Base-by-base conservation (phyloP, 2,113 vertebrate species). In the Syrmaticus mikado region DNA sequence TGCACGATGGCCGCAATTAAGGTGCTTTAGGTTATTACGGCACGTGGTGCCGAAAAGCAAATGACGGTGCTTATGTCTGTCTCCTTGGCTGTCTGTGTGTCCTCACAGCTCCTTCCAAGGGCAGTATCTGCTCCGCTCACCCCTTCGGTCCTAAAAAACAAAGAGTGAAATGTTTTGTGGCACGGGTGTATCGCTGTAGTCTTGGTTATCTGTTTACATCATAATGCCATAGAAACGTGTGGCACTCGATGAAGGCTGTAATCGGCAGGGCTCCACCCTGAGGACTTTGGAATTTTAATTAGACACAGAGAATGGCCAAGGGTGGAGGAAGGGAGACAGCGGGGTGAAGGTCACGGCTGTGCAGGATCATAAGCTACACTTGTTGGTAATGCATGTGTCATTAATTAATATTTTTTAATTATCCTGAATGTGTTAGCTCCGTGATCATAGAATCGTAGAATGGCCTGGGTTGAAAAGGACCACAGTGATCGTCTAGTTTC, bases 21-120 rank as follows among this genome's bases (percentile, higher is more conserved):
- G 72, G 92, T 94, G 92, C 55, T 90, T 94, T 92, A 94, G 41
- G 32, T 97, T 96, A 94, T 96, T 97, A 92, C 89, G 96, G 95
- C 91, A 96, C 61, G 0, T 36, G 55, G 82, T 95, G 89, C 95
- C 83, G 92, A 82, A 80, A 94, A 86, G 61, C 61, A 90, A 95
- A 94, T 82, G 85, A 83, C 85, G 90, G 81, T 55, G 32, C 30
- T 86, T 86, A 11, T 27, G 85, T 66, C 85, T 91, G 62, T 65
- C 65, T 87, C 53, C 34, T 66, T 43, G 45, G 72, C 60, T 84
- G 71, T 30, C 50, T 52, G 38, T 60, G 38, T 87, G 45, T 58
- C 65, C 78, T 40, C 20, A 15, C 14, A 4, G 13, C 62, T 71
- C 28, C 53, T 87, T 79, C 87, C 61, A 66, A 83, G 70, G 67